Percentiles rank a stretch among this genome's conserved stretches.
phyloP scores from a whole-genome alignment of 2,888 invertebrate genomes.

The Tenthredo livida region DNA sequence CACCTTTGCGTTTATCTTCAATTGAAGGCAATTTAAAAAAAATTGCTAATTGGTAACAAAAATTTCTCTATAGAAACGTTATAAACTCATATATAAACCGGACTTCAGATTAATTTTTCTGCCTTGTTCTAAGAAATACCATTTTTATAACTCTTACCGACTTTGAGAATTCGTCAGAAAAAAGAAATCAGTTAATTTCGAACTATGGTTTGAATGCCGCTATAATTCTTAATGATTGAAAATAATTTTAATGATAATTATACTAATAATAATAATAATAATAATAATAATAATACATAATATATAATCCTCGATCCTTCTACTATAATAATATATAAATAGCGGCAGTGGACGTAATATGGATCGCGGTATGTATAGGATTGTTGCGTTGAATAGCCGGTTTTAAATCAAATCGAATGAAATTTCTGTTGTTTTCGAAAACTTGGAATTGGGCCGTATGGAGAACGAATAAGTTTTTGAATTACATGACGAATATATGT shows the following conservation, averaged over 20 bases:
- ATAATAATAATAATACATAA: neutral
- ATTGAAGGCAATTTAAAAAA: neutral
- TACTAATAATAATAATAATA: neutral
- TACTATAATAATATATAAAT: neutral
- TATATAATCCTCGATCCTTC: neutral
- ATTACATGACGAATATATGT: no score
- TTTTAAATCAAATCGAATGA: neutral
- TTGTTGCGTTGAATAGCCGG: neutral
- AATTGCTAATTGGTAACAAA: neutral
- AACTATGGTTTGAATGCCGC: neutral
- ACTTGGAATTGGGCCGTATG: neutral
- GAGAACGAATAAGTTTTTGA: neutral
- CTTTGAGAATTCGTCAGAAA: neutral
- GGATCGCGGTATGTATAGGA: neutral
- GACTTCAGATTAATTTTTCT: neutral
- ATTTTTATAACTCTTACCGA: neutral
- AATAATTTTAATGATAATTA: neutral
- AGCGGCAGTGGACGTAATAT: slow-evolving; percentile 19
- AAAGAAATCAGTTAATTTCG: neutral
- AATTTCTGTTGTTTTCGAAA: neutral
- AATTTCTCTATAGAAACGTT: neutral
- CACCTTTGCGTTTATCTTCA: slow-evolving; percentile 28
- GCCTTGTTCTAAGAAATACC: neutral
- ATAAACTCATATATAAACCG: neutral
- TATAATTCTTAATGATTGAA: neutral